Percentiles rank a stretch among this genome's conserved stretches.
Conservation (phyloP, 1,140 invertebrate species). For the Anagrus nilaparvatae region DNA sequence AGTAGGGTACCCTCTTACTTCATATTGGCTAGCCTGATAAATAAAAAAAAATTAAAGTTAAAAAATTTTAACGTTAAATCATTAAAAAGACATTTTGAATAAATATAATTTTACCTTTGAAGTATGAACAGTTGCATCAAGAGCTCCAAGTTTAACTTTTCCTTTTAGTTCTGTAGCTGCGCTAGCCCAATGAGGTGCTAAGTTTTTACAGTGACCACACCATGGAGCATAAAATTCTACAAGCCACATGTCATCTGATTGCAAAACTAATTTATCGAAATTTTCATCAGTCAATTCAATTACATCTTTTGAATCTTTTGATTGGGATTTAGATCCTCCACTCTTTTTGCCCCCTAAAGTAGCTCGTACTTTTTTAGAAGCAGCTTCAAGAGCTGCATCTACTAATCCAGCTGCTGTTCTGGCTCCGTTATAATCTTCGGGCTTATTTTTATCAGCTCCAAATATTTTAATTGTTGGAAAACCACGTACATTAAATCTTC, state of each 20-base stretch:
- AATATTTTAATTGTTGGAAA: slow-evolving; percentile 98
- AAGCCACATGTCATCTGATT: slow-evolving; percentile 88
- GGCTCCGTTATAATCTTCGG: slow-evolving; percentile 76
- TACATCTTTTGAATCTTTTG: slow-evolving; percentile 59
- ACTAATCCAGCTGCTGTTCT: slow-evolving; percentile 79
- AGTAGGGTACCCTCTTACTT: slow-evolving; percentile 89
- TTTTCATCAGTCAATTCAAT: slow-evolving; percentile 90
- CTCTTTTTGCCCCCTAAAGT: slow-evolving; percentile 49
- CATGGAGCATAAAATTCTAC: slow-evolving; percentile 97
- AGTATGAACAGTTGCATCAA: slow-evolving; percentile 91
- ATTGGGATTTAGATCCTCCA: slow-evolving; percentile 17
- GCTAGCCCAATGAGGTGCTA: slow-evolving; percentile 89
- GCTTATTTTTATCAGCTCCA: slow-evolving; percentile 74
- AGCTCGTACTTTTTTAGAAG: slow-evolving; percentile 56
- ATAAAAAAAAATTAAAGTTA: too few species aligned
- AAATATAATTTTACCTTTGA: slow-evolving; percentile 55
- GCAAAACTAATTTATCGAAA: slow-evolving; percentile 82
- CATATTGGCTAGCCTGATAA: slow-evolving; percentile 54
- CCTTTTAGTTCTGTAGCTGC: slow-evolving; percentile 92
- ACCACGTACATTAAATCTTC: slow-evolving; percentile 74
- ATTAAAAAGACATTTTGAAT: background rate
- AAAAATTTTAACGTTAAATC: too few species aligned
- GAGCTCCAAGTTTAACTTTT: slow-evolving; percentile 87
- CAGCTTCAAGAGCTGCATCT: slow-evolving; percentile 68
- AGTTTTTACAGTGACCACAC: slow-evolving; percentile 94